Evolutionary conservation across 2,113 vertebrate species (phyloP).

Genomic region (Indicator indicator): DNA sequence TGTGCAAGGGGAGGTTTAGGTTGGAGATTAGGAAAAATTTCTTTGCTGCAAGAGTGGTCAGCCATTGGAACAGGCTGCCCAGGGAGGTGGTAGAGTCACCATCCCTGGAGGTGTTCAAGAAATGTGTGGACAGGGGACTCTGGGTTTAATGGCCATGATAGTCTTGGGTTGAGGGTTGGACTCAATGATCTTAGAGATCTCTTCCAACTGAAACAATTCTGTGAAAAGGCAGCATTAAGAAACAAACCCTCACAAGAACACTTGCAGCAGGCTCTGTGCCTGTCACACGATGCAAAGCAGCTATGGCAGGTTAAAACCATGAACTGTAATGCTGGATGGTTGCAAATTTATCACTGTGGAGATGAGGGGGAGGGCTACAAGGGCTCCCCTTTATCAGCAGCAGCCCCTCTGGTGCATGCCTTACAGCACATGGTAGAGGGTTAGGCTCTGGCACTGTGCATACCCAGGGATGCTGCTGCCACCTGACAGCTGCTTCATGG

Average conservation of each 20-base stretch:
- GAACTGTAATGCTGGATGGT: background rate
- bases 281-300: background rate
- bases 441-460: background rate
- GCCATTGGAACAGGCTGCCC: too few species aligned
- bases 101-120: too few species aligned
- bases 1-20: too few species aligned
- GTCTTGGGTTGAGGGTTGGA: too few species aligned
- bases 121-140: too few species aligned
- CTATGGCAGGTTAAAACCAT: background rate
- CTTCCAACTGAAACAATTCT: too few species aligned
- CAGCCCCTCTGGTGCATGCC: background rate
- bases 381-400: background rate
- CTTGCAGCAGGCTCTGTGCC: background rate
- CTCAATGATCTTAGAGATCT: too few species aligned
- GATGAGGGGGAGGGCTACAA: background rate
- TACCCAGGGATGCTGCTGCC: background rate
- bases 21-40: too few species aligned
- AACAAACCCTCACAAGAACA: background rate
- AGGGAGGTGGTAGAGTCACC: too few species aligned
- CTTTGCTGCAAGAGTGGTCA: too few species aligned
- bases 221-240: too few species aligned
- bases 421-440: accelerated
- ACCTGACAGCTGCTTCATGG: background rate
- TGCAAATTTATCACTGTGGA: accelerated
- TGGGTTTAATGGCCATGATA: too few species aligned